phyloP scores from a whole-genome alignment of 2,113 vertebrate genomes.

The Origma solitaria region DNA sequence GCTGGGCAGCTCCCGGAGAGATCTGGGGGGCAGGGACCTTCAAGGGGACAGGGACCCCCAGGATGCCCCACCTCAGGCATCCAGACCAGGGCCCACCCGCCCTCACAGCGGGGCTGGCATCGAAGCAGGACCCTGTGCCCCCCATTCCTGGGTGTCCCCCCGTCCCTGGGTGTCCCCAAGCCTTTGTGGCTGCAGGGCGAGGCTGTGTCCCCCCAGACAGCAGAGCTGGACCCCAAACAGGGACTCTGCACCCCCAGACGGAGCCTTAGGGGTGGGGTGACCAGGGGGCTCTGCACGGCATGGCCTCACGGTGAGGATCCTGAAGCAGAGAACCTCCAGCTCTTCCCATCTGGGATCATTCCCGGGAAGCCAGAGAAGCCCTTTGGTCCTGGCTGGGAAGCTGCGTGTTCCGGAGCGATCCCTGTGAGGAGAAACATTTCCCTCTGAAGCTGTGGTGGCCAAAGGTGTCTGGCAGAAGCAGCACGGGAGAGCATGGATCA shows the following conservation, averaged over 20 bases:
- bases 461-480: not conserved
- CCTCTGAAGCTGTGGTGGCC: not conserved
- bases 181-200: not conserved
- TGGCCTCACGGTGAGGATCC: not conserved
- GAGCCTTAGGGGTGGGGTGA: not conserved
- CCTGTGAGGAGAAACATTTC: not conserved
- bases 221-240: not conserved
- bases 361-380: not conserved
- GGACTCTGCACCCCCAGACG: fast-evolving
- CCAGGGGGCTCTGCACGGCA: not conserved
- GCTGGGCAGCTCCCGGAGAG: fast-evolving
- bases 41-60: not conserved
- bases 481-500: not conserved
- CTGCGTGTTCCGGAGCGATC: not conserved
- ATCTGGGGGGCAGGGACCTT: not conserved
- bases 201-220: not conserved
- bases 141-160: not conserved
- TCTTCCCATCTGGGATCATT: not conserved
- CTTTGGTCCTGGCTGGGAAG: not conserved
- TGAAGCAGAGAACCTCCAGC: not conserved
- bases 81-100: fast-evolving
- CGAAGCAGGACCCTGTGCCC: not conserved
- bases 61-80: not conserved
- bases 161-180: not conserved
- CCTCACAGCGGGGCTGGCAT: fast-evolving